phyloP scores from a whole-genome alignment of 2,113 vertebrate genomes.

The Malaclemys terrapin region DNA sequence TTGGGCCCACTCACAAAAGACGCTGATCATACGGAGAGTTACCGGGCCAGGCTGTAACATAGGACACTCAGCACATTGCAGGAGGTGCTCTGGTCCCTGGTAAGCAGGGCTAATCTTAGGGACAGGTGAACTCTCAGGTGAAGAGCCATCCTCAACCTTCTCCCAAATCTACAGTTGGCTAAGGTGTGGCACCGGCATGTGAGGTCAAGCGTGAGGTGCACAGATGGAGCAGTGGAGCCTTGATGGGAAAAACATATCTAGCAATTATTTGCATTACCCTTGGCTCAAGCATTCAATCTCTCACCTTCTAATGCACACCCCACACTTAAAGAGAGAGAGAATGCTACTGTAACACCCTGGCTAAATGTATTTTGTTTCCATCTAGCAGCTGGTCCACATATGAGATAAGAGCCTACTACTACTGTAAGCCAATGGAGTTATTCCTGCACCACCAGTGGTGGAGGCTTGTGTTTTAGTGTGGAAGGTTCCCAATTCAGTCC shows the following conservation, averaged over 20 bases:
- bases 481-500: no score
- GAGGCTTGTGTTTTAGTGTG: no score
- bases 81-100: neutral
- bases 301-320: neutral
- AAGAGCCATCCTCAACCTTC: neutral
- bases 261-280: neutral
- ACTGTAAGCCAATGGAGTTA: neutral
- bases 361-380: neutral
- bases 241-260: neutral
- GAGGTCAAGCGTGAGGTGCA: neutral
- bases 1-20: neutral
- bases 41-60: neutral
- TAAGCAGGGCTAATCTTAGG: neutral
- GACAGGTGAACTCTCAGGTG: neutral
- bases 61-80: neutral
- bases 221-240: neutral
- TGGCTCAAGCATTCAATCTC: neutral
- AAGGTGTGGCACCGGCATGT: neutral
- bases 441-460: neutral
- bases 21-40: neutral
- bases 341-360: neutral
- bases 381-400: neutral
- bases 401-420: neutral
- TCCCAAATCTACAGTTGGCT: neutral
- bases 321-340: neutral